Evolutionary conservation across 2,888 invertebrate species (phyloP), one percentile per base, ranked within the genome.

Genomic region (Cataglyphis livida): DNA sequence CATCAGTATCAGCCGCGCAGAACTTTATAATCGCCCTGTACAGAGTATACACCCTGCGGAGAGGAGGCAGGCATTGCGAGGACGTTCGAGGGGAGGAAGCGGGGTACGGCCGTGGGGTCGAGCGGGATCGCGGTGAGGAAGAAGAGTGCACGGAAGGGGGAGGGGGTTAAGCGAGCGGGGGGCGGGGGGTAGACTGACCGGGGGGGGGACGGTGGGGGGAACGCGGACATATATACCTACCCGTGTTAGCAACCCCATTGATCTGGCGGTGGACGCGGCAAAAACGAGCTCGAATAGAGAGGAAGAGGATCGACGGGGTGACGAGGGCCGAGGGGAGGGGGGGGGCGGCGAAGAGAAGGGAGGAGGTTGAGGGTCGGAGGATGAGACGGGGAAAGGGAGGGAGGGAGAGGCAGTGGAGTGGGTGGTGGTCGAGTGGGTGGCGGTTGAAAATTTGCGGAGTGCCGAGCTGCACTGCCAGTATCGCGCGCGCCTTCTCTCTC

Each of bases 191-290:
- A 78, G 64, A 84, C 83, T 83, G 90, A 89, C 88, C 84, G 85
- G 86, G 86, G 83, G 88, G 25, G 1, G 25, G 25, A 25, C 89
- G 89, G 88, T 84, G 87, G 90, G 88, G 88, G 90, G 91, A 88
- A 89, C 86, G 70, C 78, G 92, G 91, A 91, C 92, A 93, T 91
- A 92, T 91, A 93, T 92, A 93, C 92, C 92, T 92, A 93, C 92
- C 84, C 93, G 93, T 94, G 94, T 94, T 94, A 94, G 94, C 94
- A 94, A 93, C 93, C 94, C 93, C 94, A 94, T 94, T 94, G 94
- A 94, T 94, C 94, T 94, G 94, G 91, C 92, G 92, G 93, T 93
- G 93, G 92, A 92, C 92, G 93, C 92, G 92, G 93, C 92, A 93
- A 93, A 93, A 93, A 93, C 93, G 93, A 92, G 92, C 92, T 90